These are phyloP conservation scores for Luehdorfia chinensis DNA, from an alignment of 1,140 invertebrate species.

Conservation along the genomic window DNA sequence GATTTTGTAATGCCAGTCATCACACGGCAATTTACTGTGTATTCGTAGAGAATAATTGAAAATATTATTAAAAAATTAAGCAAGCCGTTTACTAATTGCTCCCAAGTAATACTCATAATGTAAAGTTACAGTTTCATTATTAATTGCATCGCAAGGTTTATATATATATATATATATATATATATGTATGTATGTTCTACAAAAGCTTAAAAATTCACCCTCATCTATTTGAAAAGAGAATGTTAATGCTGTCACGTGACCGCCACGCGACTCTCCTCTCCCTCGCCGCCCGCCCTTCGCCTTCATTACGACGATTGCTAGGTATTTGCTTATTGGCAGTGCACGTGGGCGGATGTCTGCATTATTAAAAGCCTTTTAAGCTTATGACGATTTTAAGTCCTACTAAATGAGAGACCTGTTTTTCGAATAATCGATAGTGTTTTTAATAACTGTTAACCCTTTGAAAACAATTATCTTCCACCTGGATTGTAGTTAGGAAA, in stretches of 20 bases:
- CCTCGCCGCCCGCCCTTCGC: neutral
- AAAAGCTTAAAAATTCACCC: constrained; percentile 15
- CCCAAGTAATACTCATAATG: neutral
- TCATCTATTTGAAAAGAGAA: constrained; percentile 2
- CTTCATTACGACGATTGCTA: constrained; percentile 13
- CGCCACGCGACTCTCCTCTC: constrained; percentile 7
- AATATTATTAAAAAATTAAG: no score
- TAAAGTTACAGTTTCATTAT: constrained; percentile 8
- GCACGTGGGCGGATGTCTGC: constrained; percentile 47
- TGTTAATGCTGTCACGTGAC: constrained; percentile 16
- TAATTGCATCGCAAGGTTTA: neutral
- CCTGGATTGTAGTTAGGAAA: no score
- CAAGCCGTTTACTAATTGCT: neutral
- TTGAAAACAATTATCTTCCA: no score
- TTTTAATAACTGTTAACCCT: no score
- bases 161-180: no score
- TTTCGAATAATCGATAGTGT: no score
- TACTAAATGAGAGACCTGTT: no score
- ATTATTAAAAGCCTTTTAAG: constrained; percentile 77
- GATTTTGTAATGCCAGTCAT: no score
- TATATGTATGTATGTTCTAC: constrained; percentile 10
- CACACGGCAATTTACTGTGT: no score
- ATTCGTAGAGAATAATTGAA: no score
- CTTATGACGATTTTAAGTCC: constrained; percentile 47
- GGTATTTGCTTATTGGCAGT: constrained; percentile 13